Conservation (phyloP, 2,797 vertebrate genomes). For the Hippopotamyrus pictus region DNA sequence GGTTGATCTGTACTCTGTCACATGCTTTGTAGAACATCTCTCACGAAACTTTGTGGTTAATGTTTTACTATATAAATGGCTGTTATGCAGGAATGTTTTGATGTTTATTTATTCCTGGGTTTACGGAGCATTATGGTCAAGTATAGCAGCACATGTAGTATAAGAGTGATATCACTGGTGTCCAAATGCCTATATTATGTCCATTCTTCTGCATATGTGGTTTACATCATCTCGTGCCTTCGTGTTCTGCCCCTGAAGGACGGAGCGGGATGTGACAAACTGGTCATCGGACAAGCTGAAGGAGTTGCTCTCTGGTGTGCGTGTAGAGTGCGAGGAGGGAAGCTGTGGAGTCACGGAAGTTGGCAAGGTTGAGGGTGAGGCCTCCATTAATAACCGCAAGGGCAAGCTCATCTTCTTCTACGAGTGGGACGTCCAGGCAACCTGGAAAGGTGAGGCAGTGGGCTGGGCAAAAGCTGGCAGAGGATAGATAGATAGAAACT, state of each 20-base stretch:
- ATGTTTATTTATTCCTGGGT: neutral
- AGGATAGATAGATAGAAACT: too few species aligned
- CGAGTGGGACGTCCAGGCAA: conserved; percentile 84
- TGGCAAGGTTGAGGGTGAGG: conserved; percentile 84
- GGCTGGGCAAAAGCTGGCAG: neutral
- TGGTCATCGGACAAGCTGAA: conserved; percentile 94
- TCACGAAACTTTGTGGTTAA: neutral
- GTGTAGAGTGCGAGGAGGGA: conserved; percentile 76
- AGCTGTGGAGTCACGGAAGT: conserved; percentile 88
- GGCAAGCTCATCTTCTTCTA: conserved; percentile 98
- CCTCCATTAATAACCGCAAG: conserved; percentile 97
- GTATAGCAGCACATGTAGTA: neutral
- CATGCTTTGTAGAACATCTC: neutral
- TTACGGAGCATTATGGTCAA: neutral
- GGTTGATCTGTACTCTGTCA: neutral
- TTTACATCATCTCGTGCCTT: neutral
- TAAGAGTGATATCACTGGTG: neutral
- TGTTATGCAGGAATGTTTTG: neutral
- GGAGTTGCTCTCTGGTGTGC: conserved; percentile 72
- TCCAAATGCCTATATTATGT: neutral
- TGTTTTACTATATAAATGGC: neutral
- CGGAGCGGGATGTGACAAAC: conserved; percentile 87
- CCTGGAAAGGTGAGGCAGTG: conserved; percentile 77
- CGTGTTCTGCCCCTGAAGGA: conserved; percentile 61
- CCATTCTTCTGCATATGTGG: neutral